phyloP scores from a whole-genome alignment of 2,797 vertebrate species.

The Neosalanx taihuensis region DNA sequence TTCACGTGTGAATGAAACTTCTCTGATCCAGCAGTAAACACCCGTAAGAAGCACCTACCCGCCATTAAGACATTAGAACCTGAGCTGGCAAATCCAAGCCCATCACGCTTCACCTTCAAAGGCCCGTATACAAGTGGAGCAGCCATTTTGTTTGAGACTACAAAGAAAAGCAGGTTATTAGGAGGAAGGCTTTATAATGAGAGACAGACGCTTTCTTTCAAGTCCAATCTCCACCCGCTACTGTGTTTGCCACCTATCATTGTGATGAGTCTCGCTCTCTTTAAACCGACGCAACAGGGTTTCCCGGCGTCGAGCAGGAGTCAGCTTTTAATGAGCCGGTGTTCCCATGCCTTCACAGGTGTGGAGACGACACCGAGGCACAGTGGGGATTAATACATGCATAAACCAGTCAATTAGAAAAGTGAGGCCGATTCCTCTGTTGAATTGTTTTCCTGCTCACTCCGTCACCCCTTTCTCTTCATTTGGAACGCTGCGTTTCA shows the following conservation, averaged over 20 bases:
- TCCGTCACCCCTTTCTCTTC: neutral
- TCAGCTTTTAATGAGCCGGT: slow-evolving; percentile 71
- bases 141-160: slow-evolving; percentile 70
- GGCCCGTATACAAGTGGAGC: slow-evolving; percentile 49
- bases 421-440: slow-evolving; percentile 45
- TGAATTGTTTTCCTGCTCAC: slow-evolving; percentile 10
- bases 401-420: slow-evolving; percentile 66
- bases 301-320: slow-evolving; percentile 59
- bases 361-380: slow-evolving; percentile 58
- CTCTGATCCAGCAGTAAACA: slow-evolving; percentile 52
- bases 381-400: slow-evolving; percentile 57
- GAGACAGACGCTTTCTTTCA: slow-evolving; percentile 64
- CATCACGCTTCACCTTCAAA: slow-evolving; percentile 67
- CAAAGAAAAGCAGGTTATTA: slow-evolving; percentile 72
- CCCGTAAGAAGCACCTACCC: slow-evolving; percentile 40
- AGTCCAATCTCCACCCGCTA: slow-evolving; percentile 66
- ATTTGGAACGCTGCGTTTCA: neutral
- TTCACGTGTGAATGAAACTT: slow-evolving; percentile 56
- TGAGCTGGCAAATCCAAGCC: slow-evolving; percentile 56
- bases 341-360: slow-evolving; percentile 66
- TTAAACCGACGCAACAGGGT: slow-evolving; percentile 67
- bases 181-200: slow-evolving; percentile 62
- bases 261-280: slow-evolving; percentile 61
- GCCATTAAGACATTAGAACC: slow-evolving; percentile 58
- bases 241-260: slow-evolving; percentile 71